These are phyloP conservation scores for Chiridota heheva DNA, from an alignment of 35 echinoderm and acorn worm species.

Conservation along the genomic window DNA sequence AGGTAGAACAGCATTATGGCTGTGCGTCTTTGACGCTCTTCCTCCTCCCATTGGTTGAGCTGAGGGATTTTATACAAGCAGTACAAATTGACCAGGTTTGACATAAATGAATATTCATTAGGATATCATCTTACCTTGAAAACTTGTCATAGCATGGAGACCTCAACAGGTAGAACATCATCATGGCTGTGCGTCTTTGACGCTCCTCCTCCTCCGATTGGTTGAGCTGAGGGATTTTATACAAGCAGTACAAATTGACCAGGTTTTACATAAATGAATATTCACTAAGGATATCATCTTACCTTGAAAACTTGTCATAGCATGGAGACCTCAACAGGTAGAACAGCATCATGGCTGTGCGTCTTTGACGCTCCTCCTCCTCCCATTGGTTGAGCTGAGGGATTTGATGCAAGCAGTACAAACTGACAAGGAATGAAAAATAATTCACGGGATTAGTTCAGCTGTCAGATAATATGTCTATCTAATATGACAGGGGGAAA, in stretches of 20 bases:
- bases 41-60: constrained; percentile 2
- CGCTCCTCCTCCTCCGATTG: constrained; percentile 3
- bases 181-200: neutral
- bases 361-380: neutral
- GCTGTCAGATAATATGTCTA: too few species aligned
- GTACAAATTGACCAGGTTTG: too few species aligned
- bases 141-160: constrained; percentile 31
- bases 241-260: too few species aligned
- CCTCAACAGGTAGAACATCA: constrained; percentile 21
- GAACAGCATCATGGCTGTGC: neutral
- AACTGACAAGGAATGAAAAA: too few species aligned
- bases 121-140: constrained; percentile 23
- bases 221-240: too few species aligned
- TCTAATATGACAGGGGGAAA: too few species aligned
- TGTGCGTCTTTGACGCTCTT: neutral
- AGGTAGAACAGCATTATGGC: constrained; percentile 11
- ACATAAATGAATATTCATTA: too few species aligned
- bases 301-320: constrained; percentile 35
- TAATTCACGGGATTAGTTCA: too few species aligned
- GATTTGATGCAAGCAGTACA: too few species aligned
- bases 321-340: constrained; percentile 34
- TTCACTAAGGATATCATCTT: too few species aligned
- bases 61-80: too few species aligned
- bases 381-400: constrained; percentile 1
- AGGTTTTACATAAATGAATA: too few species aligned